Evolutionary conservation across 2,888 invertebrate species (phyloP).

Genomic region (Chrysopilus asiliformis): DNA sequence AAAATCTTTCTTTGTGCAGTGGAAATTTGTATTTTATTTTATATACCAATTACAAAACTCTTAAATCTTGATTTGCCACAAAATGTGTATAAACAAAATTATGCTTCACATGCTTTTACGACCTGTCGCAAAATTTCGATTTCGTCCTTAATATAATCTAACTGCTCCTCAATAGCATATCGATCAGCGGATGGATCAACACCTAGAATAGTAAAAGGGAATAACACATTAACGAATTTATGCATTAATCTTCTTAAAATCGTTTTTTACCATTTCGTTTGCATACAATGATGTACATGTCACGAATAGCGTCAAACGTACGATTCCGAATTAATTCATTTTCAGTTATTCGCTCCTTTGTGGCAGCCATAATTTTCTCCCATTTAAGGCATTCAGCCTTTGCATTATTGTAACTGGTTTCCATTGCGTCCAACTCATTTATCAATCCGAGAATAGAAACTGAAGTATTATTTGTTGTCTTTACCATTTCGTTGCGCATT

Average conservation of each 20-base stretch:
- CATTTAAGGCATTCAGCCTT: conserved; percentile 25
- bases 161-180: conserved; percentile 18
- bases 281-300: conserved; percentile 26
- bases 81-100: too few species aligned
- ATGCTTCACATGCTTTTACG: conserved; percentile 19
- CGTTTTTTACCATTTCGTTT: conserved; percentile 22
- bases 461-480: conserved; percentile 29
- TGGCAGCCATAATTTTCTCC: conserved; percentile 27
- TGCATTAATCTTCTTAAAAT: background rate
- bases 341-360: conserved; percentile 23
- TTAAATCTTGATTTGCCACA: too few species aligned
- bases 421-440: conserved; percentile 29
- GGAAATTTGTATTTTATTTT: too few species aligned
- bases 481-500: conserved; percentile 29
- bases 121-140: conserved; percentile 25
- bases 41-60: too few species aligned
- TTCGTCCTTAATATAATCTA: conserved; percentile 30
- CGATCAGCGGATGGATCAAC: conserved; percentile 14
- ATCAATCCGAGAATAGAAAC: conserved; percentile 29
- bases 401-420: conserved; percentile 27
- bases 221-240: too few species aligned
- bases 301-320: conserved; percentile 27
- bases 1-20: too few species aligned
- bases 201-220: background rate
- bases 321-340: conserved; percentile 25